Percentiles rank a stretch among this genome's conserved stretches.
Evolutionary conservation across 2,113 vertebrate genomes (phyloP).

Genomic region (Oreochromis aureus): DNA sequence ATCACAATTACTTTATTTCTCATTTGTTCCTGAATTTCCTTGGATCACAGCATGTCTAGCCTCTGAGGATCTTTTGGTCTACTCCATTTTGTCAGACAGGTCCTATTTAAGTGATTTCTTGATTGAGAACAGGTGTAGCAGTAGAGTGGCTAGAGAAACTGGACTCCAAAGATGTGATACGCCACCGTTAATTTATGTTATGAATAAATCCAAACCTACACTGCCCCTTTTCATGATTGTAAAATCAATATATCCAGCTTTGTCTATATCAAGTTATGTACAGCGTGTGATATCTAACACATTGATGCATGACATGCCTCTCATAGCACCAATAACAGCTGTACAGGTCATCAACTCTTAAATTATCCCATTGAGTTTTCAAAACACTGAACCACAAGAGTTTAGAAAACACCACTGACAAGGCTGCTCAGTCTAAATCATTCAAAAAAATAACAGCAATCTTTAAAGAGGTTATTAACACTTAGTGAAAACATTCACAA

Average conservation of each 20-base stretch:
- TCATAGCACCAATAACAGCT: not conserved
- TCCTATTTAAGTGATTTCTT: not conserved
- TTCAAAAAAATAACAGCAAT: not conserved
- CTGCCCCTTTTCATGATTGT: not conserved
- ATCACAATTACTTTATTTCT: not conserved
- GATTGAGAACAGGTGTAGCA: not conserved
- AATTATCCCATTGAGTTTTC: not conserved
- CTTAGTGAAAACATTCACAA: not conserved
- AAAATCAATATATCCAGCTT: not conserved
- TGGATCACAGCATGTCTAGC: not conserved
- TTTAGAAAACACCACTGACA: not conserved
- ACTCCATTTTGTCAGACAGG: not conserved
- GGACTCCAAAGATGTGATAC: not conserved
- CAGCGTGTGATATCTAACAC: not conserved
- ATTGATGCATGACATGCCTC: not conserved
- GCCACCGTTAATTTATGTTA: not conserved
- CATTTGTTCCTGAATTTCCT: not conserved
- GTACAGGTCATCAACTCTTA: not conserved
- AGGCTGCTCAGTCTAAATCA: not conserved
- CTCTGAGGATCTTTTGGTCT: not conserved
- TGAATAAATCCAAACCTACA: not conserved
- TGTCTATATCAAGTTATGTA: not conserved
- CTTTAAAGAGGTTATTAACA: not conserved
- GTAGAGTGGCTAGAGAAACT: not conserved
- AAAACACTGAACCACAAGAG: not conserved